Conservation (phyloP, 1,140 invertebrate species). For the Papilio polyxenes region DNA sequence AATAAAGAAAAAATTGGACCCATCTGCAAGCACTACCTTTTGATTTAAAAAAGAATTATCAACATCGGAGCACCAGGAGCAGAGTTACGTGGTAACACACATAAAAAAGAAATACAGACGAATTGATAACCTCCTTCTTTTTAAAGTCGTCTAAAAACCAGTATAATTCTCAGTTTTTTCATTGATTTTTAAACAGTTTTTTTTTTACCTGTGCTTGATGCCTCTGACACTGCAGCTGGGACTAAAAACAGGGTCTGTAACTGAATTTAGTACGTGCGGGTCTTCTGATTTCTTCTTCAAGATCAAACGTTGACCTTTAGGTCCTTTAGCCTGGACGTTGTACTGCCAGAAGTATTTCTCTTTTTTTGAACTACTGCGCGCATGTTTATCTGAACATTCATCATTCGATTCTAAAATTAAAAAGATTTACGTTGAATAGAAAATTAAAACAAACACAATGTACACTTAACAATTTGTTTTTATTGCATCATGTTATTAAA, state of each 20-base stretch:
- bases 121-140: no score
- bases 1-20: no score
- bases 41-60: no score
- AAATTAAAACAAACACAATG: background rate
- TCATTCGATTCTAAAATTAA: constrained; percentile 84
- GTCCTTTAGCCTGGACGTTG: constrained; percentile 98
- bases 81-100: no score
- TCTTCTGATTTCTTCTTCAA: constrained; percentile 92
- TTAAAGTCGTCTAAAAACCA: no score
- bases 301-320: constrained; percentile 94
- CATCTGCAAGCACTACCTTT: no score
- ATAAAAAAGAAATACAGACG: no score
- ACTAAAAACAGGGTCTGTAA: constrained; percentile 96
- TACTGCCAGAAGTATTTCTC: constrained; percentile 99
- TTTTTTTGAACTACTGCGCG: constrained; percentile 82
- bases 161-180: no score
- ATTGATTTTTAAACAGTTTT: background rate
- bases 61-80: no score
- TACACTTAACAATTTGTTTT: constrained; percentile 10
- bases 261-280: constrained; percentile 94
- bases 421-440: constrained; percentile 33
- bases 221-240: constrained; percentile 93
- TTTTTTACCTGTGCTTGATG: constrained; percentile 90
- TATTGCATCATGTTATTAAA: constrained; percentile 25
- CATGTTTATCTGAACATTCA: constrained; percentile 82